Percentiles rank a stretch among this genome's conserved stretches.
These are phyloP conservation scores for Ranitomeya variabilis DNA, from an alignment of 2,113 vertebrate genomes.

Conservation along the genomic window DNA sequence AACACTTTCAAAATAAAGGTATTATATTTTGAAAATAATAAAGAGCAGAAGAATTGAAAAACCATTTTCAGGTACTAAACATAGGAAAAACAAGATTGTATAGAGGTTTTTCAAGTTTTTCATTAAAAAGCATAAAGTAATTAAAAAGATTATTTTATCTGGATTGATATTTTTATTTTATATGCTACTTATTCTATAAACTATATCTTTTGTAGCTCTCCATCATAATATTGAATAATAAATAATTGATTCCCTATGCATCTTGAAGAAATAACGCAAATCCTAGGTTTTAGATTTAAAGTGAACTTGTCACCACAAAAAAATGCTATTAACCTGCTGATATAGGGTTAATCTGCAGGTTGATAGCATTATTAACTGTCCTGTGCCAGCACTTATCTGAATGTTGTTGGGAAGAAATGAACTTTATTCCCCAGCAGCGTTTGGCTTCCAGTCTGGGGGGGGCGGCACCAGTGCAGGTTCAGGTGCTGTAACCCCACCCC, in stretches of 20 bases:
- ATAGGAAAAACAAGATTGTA: slow-evolving; percentile 28
- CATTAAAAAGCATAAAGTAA: slow-evolving; percentile 3
- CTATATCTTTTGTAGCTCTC: not conserved
- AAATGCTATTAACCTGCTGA: too few relatives aligned
- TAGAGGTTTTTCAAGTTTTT: slow-evolving; percentile 22
- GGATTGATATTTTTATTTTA: not conserved
- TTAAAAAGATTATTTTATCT: not conserved
- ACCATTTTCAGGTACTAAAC: slow-evolving; percentile 23
- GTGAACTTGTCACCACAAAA: too few relatives aligned
- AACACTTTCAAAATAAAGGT: slow-evolving; percentile 55
- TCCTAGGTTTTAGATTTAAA: not conserved
- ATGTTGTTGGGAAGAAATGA: too few relatives aligned
- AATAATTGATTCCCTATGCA: not conserved
- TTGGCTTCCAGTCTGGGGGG: too few relatives aligned
- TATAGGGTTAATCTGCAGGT: too few relatives aligned
- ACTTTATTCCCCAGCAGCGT: too few relatives aligned
- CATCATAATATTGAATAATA: not conserved
- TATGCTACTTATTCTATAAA: not conserved
- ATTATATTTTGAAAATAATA: slow-evolving; percentile 51
- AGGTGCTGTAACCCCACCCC: too few relatives aligned
- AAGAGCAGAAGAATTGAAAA: slow-evolving; percentile 49
- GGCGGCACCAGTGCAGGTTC: too few relatives aligned
- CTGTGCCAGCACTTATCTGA: too few relatives aligned
- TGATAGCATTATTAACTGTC: too few relatives aligned
- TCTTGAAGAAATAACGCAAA: not conserved